Conservation (phyloP, 2,797 vertebrate species). For the Tarsius wallacei region DNA sequence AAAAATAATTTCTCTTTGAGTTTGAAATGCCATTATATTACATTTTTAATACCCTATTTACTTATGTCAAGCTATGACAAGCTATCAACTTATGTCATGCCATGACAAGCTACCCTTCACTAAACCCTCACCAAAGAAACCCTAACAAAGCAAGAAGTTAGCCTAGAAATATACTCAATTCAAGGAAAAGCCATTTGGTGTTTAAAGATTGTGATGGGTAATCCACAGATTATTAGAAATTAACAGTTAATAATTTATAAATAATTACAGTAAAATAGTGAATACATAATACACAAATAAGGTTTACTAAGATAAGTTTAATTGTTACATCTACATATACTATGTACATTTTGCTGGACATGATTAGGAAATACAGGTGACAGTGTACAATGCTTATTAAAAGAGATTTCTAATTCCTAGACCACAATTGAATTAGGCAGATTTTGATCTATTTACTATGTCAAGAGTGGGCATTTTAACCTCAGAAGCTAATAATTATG, state of each 20-base stretch:
- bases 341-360: neutral
- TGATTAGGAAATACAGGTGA: neutral
- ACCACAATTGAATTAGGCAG: neutral
- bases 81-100: neutral
- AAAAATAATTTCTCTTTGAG: constrained; percentile 42
- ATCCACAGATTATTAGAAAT: neutral
- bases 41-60: constrained; percentile 18
- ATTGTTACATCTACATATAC: neutral
- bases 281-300: constrained; percentile 25
- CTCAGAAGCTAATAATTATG: neutral
- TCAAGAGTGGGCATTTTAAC: constrained; percentile 1
- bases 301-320: constrained; percentile 32
- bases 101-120: neutral
- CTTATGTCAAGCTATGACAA: neutral
- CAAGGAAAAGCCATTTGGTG: neutral
- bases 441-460: constrained; percentile 45
- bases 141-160: neutral
- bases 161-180: neutral
- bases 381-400: neutral
- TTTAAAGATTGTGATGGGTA: constrained; percentile 65
- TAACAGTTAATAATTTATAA: constrained; percentile 61
- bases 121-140: neutral
- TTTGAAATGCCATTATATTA: constrained; percentile 1
- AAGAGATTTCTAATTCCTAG: neutral
- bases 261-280: neutral